Conservation (phyloP, 2,797 vertebrate species). For the Phyllotis vaccarum region DNA sequence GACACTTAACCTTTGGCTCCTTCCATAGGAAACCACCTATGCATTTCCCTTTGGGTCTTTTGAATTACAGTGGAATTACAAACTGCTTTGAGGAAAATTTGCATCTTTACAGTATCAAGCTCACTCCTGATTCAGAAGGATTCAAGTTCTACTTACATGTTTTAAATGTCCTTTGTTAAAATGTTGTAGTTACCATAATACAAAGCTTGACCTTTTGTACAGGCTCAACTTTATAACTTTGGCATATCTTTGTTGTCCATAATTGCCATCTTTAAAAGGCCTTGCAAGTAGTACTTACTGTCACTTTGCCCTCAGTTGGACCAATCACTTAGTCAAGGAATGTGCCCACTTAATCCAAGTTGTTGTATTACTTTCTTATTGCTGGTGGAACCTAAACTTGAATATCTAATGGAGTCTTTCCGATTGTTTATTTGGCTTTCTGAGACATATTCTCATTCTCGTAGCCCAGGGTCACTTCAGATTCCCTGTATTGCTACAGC, state of each 20-base stretch:
- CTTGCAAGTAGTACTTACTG: not conserved
- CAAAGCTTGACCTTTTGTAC: not conserved
- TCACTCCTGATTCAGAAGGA: not conserved
- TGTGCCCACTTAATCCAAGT: not conserved
- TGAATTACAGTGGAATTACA: not conserved
- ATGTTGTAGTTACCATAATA: not conserved
- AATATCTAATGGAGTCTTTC: not conserved
- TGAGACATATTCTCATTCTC: not conserved
- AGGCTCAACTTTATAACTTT: not conserved
- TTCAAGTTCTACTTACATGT: not conserved
- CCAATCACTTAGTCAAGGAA: not conserved
- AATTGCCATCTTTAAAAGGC: not conserved
- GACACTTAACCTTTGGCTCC: not conserved
- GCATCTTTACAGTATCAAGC: slow-evolving; percentile 1
- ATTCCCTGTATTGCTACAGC: not conserved
- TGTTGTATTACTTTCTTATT: not conserved
- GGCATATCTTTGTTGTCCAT: not conserved
- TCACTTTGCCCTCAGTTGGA: slow-evolving; percentile 5
- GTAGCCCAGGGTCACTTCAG: not conserved
- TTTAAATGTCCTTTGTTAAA: not conserved
- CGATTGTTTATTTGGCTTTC: not conserved
- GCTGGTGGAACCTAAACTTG: not conserved
- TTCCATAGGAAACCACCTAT: not conserved
- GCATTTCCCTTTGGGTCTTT: not conserved
- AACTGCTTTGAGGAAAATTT: not conserved